phyloP scores from a whole-genome alignment of 2,888 invertebrate species.

The Alcis repandata region DNA sequence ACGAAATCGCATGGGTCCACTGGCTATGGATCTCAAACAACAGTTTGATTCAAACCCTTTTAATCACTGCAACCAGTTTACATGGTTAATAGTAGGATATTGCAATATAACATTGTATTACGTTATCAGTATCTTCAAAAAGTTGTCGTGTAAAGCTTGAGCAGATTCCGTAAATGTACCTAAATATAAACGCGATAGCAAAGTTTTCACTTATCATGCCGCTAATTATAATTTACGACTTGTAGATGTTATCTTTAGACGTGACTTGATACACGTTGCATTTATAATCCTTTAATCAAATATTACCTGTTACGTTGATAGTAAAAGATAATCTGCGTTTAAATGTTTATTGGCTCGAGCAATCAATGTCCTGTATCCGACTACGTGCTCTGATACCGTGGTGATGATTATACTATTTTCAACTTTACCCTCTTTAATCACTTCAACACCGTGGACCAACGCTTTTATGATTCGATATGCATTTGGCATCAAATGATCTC shows the following conservation, averaged over 20 bases:
- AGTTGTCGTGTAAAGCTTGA: conserved; percentile 55
- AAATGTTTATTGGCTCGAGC: conserved; percentile 55
- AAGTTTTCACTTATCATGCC: conserved; percentile 45
- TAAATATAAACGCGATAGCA: conserved; percentile 28
- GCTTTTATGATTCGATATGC: conserved; percentile 58
- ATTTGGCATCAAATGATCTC: conserved; percentile 62
- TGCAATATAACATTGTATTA: conserved; percentile 65
- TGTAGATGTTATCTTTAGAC: conserved; percentile 65
- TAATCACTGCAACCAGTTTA: conserved; percentile 60
- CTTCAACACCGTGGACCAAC: conserved; percentile 57
- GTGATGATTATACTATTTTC: conserved; percentile 63
- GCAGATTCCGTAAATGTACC: conserved; percentile 64
- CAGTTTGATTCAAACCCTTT: conserved; percentile 45
- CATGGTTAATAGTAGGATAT: conserved; percentile 56
- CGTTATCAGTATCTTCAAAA: conserved; percentile 65
- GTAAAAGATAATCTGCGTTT: conserved; percentile 63
- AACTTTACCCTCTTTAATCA: conserved; percentile 48
- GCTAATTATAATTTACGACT: conserved; percentile 38
- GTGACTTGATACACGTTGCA: conserved; percentile 68
- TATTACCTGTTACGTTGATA: conserved; percentile 72
- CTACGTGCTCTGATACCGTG: conserved; percentile 54
- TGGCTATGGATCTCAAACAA: conserved; percentile 51
- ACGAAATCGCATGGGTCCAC: conserved; percentile 63
- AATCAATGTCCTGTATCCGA: conserved; percentile 72
- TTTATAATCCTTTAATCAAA: conserved; percentile 51